Conservation (phyloP, 2,113 vertebrate genomes). For the Noturus placidus region DNA sequence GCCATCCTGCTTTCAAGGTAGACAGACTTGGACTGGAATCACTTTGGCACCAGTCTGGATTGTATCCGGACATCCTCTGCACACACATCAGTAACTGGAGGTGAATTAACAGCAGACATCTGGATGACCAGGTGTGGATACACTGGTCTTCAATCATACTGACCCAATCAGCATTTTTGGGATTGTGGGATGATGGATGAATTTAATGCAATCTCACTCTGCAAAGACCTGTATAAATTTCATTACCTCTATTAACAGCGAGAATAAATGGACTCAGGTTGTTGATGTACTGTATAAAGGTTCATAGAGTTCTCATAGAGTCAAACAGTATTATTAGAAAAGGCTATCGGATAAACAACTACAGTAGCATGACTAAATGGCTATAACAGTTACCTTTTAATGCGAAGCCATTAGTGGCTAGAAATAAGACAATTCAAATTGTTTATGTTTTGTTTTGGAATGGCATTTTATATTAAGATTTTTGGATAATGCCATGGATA, state of each 20-base stretch:
- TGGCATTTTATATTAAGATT: background rate
- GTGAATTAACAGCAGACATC: background rate
- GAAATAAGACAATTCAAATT: background rate
- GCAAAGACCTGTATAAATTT: background rate
- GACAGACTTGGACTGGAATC: conserved; percentile 9
- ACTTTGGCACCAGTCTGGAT: background rate
- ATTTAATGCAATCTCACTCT: background rate
- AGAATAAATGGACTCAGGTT: background rate
- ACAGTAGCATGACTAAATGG: too few species aligned
- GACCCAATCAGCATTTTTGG: background rate
- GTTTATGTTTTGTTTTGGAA: background rate
- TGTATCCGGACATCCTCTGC: conserved; percentile 14
- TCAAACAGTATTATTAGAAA: background rate
- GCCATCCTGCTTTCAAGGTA: background rate
- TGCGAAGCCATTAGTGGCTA: background rate
- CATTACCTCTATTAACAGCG: background rate
- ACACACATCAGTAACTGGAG: background rate
- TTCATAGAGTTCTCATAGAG: background rate
- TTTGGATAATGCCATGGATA: background rate
- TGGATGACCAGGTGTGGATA: conserved; percentile 2
- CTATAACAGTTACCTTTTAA: background rate
- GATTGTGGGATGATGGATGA: background rate
- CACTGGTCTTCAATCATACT: background rate
- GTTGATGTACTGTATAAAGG: background rate
- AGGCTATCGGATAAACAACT: too few species aligned